Evolutionary conservation across 2,113 vertebrate species (phyloP).

Genomic region (Agelaius phoeniceus): DNA sequence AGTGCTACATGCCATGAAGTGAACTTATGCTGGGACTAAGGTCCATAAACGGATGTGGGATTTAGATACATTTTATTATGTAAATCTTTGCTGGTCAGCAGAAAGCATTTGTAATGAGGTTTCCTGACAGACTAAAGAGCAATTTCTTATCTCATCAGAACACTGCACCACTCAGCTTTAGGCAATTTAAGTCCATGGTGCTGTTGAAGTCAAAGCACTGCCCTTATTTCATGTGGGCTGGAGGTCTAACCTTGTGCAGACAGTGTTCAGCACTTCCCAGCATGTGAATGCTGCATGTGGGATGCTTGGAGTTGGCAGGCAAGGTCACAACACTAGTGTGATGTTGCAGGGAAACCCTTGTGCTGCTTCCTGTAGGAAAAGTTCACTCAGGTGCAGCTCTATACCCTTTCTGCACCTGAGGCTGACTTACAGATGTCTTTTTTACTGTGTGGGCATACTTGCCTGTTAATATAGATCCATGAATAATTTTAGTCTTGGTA

Average conservation of each 20-base stretch:
- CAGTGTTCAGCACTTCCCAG: neutral
- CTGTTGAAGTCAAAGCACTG: neutral
- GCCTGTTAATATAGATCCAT: neutral
- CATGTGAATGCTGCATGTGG: fast-evolving
- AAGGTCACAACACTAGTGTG: neutral
- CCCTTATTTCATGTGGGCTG: neutral
- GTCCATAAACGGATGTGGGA: neutral
- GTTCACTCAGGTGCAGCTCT: neutral
- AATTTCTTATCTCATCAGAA: neutral
- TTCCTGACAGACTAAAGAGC: neutral
- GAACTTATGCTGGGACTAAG: neutral
- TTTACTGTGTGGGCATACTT: neutral
- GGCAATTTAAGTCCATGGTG: neutral
- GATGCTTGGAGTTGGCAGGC: neutral
- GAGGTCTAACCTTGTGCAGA: neutral
- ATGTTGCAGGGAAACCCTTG: neutral
- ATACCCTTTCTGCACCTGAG: neutral
- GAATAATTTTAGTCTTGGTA: neutral
- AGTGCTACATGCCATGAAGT: neutral
- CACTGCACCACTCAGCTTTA: neutral
- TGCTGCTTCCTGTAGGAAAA: neutral
- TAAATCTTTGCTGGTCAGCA: slow-evolving; percentile 27
- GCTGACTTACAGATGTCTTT: neutral
- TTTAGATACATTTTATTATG: slow-evolving; percentile 9
- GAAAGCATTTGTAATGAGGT: neutral